Percentiles rank a stretch among this genome's conserved stretches.
Conservation (phyloP, 1,140 invertebrate species). For the Papilio dardanus region DNA sequence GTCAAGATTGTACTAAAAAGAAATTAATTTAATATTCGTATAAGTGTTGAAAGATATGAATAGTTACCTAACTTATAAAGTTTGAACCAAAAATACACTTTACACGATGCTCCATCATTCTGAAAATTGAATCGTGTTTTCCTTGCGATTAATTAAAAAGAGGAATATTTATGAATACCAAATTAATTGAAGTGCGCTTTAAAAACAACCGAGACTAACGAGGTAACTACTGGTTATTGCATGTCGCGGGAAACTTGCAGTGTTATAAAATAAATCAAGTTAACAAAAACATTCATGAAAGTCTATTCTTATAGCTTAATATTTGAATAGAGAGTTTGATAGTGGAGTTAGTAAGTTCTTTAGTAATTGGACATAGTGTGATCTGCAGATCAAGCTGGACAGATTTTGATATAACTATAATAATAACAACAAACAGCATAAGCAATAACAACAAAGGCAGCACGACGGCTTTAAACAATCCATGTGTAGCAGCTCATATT, state of each 20-base stretch:
- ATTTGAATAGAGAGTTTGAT: not conserved
- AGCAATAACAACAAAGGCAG: too few species aligned
- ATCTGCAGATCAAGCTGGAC: not conserved
- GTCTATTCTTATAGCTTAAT: not conserved
- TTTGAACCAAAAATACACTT: not conserved
- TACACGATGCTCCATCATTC: not conserved
- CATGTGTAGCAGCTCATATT: not conserved
- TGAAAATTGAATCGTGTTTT: constrained; percentile 19
- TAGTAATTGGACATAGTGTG: not conserved
- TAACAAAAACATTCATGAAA: not conserved
- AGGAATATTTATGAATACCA: constrained; percentile 22
- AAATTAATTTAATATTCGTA: too few species aligned
- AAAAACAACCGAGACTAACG: constrained; percentile 15
- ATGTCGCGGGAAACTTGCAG: not conserved
- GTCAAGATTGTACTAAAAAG: too few species aligned
- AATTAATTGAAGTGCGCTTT: constrained; percentile 21
- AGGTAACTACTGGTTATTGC: constrained; percentile 17
- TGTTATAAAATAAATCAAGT: constrained; percentile 9
- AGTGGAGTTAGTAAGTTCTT: not conserved
- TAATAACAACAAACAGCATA: too few species aligned
- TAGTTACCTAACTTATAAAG: too few species aligned
- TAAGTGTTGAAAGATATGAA: too few species aligned
- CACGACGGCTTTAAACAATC: not conserved
- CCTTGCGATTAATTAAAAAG: constrained; percentile 19
- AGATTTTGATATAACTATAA: too few species aligned